phyloP scores from a whole-genome alignment of 1,140 invertebrate genomes.

The Lepidurus apus region DNA sequence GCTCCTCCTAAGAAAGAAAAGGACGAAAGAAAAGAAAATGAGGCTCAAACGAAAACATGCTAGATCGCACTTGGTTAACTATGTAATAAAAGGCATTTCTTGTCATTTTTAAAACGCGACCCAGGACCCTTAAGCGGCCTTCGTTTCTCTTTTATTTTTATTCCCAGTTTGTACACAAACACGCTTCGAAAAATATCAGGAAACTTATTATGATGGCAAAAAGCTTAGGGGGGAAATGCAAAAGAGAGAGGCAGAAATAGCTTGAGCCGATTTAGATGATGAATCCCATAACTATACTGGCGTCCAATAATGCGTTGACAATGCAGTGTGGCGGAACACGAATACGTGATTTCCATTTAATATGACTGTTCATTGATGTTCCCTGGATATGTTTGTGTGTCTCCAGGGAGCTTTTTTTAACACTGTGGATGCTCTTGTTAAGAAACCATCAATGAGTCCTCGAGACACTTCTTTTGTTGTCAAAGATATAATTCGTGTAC shows the following conservation, averaged over 20 bases:
- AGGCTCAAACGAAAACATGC: not conserved
- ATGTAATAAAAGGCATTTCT: constrained; percentile 9
- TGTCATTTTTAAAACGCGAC: constrained; percentile 19
- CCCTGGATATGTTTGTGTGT: not conserved
- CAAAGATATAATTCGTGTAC: not conserved
- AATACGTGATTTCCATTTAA: not conserved
- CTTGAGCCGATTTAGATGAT: not conserved
- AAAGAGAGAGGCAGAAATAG: not conserved
- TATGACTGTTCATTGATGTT: not conserved
- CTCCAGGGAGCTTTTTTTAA: not conserved
- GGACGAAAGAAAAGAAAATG: not conserved
- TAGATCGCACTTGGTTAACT: constrained; percentile 8
- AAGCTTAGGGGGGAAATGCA: not conserved
- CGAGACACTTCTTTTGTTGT: not conserved
- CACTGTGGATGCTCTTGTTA: not conserved
- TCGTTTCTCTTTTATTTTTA: not conserved
- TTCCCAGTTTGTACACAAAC: not conserved
- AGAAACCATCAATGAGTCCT: not conserved
- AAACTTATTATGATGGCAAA: not conserved
- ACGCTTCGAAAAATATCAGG: not conserved
- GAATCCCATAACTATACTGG: not conserved
- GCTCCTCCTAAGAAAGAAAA: not conserved
- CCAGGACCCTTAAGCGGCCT: not conserved
- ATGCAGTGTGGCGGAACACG: not conserved
- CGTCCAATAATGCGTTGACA: not conserved